These are phyloP conservation scores for Drosophila hydei DNA, from an alignment of 1,140 invertebrate species.

Conservation along the genomic window DNA sequence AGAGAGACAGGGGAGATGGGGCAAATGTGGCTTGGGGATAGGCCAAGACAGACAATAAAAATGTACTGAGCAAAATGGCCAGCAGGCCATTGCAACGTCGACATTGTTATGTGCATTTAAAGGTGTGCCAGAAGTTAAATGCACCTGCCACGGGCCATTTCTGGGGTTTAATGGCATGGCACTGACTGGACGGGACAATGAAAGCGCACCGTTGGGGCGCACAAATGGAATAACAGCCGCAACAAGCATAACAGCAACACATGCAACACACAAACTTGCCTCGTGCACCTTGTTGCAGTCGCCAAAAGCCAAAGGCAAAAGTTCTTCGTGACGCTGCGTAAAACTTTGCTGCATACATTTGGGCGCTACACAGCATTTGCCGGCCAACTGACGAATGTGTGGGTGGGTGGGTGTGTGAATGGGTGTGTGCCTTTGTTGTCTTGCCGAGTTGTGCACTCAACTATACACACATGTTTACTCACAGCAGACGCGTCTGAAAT, in stretches of 20 bases:
- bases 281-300: constrained; percentile 54
- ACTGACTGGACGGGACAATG: constrained; percentile 35
- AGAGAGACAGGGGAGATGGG: neutral
- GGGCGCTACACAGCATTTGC: constrained; percentile 9
- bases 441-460: constrained; percentile 7
- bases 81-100: constrained; percentile 45
- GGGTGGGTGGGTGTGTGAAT: neutral
- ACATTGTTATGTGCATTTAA: constrained; percentile 64
- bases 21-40: constrained; percentile 3
- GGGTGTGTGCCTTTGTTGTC: neutral
- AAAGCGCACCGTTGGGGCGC: constrained; percentile 38
- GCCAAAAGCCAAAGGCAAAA: constrained; percentile 59
- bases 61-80: constrained; percentile 40
- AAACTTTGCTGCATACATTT: constrained; percentile 53
- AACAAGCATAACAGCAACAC: constrained; percentile 21
- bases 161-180: constrained; percentile 35
- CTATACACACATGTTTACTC: constrained; percentile 8
- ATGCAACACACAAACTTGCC: constrained; percentile 41
- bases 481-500: constrained; percentile 6
- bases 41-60: constrained; percentile 56
- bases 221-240: constrained; percentile 20
- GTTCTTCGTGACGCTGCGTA: constrained; percentile 45
- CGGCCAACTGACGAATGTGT: neutral
- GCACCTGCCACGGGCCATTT: constrained; percentile 66
- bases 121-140: constrained; percentile 76